phyloP scores from a whole-genome alignment of 2,113 vertebrate species.

The Pangasianodon hypophthalmus region DNA sequence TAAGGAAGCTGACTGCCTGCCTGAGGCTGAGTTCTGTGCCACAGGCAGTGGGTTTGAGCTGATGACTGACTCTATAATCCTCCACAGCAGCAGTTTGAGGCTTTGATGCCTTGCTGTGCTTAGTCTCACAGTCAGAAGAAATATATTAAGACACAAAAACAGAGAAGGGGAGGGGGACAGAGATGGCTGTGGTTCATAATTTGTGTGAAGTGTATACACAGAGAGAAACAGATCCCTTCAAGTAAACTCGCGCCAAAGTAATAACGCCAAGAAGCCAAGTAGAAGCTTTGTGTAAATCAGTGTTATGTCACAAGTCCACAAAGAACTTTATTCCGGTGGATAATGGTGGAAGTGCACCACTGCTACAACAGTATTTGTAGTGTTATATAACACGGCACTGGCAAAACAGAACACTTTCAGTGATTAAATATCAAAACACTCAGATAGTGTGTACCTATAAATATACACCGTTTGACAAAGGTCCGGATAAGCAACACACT shows the following conservation, averaged over 20 bases:
- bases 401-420: background rate
- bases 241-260: background rate
- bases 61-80: slow-evolving; percentile 42
- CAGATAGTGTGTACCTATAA: background rate
- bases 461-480: background rate
- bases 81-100: slow-evolving; percentile 20
- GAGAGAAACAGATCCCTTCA: background rate
- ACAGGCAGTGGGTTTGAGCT: slow-evolving; percentile 24
- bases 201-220: slow-evolving; percentile 4
- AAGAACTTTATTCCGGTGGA: background rate
- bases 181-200: background rate
- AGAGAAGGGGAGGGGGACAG: background rate
- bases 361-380: background rate
- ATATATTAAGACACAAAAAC: background rate
- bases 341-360: background rate
- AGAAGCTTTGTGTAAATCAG: background rate
- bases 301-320: background rate
- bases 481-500: background rate
- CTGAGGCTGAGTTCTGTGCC: background rate
- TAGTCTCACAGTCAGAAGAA: slow-evolving; percentile 7
- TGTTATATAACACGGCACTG: background rate
- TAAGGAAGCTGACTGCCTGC: background rate
- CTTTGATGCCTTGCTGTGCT: slow-evolving; percentile 35
- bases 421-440: background rate
- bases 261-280: background rate